These are phyloP conservation scores for Adelges cooleyi DNA, from an alignment of 1,140 invertebrate species.

Conservation along the genomic window DNA sequence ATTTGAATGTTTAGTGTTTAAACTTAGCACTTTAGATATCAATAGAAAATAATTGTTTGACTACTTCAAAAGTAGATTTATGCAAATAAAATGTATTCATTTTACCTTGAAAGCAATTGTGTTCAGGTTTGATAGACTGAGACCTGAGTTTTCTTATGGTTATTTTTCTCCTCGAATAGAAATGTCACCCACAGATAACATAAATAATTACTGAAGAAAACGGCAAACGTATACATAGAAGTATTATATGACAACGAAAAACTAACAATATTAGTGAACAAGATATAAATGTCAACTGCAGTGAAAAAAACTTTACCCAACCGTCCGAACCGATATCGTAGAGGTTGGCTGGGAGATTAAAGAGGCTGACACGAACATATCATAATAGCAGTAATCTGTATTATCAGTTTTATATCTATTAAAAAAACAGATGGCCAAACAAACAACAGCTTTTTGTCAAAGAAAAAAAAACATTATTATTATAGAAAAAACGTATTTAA, in stretches of 20 bases:
- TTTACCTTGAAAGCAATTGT: no score
- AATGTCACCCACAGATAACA: no score
- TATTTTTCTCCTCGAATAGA: no score
- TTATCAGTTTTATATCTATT: conserved; percentile 13
- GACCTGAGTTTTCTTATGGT: no score
- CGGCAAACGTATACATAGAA: background rate
- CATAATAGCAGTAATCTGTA: background rate
- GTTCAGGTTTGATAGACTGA: no score
- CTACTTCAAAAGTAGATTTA: no score
- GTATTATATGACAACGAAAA: conserved; percentile 35
- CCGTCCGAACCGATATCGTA: background rate
- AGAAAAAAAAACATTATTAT: background rate
- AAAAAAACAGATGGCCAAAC: conserved; percentile 13
- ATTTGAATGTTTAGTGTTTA: no score
- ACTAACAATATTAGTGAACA: conserved; percentile 14
- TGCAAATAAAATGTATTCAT: no score
- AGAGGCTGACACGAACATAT: background rate
- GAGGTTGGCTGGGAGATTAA: background rate
- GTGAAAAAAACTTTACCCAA: background rate
- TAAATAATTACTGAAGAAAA: no score
- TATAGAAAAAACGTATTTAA: no score
- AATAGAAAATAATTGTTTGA: no score
- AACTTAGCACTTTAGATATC: no score
- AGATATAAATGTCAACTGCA: conserved; percentile 5
- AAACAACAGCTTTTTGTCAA: background rate